Conservation (phyloP, 2,888 invertebrate species). For the Piscicola geometra region DNA sequence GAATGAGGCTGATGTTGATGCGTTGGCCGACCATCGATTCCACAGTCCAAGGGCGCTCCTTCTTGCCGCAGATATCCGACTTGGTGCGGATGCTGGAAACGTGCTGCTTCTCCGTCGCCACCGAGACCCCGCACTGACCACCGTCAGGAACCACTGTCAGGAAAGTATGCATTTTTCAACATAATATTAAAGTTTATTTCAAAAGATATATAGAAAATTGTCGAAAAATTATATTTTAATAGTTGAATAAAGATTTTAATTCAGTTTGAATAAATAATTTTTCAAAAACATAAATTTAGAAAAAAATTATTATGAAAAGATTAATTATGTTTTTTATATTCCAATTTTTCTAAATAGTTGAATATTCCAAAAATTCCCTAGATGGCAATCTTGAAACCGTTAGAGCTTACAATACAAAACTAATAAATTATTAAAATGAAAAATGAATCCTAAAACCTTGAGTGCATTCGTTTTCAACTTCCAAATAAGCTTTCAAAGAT, state of each 20-base stretch:
- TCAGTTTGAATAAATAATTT: neutral
- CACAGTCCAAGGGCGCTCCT: conserved; percentile 14
- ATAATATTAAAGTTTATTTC: too few species aligned
- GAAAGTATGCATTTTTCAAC: too few species aligned
- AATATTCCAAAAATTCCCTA: too few species aligned
- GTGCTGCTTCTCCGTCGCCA: conserved; percentile 10
- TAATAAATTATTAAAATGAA: too few species aligned
- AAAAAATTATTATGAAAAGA: neutral
- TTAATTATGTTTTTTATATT: neutral
- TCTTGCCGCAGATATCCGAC: conserved; percentile 8
- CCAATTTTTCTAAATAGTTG: too few species aligned
- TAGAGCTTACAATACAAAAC: too few species aligned
- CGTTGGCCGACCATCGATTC: conserved; percentile 18
- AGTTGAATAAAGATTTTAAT: neutral
- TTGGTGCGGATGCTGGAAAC: conserved; percentile 14
- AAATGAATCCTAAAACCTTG: too few species aligned
- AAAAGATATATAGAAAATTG: too few species aligned
- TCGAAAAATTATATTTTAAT: too few species aligned
- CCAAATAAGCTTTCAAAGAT: conserved; percentile 21
- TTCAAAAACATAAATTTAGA: neutral
- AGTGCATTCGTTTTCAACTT: conserved; percentile 7
- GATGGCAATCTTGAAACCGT: too few species aligned
- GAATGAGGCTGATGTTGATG: conserved; percentile 21
- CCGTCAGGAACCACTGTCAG: conserved; percentile 18
- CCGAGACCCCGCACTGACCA: neutral